Evolutionary conservation across 2,888 invertebrate genomes (phyloP).

Genomic region (Apamea crenata): DNA sequence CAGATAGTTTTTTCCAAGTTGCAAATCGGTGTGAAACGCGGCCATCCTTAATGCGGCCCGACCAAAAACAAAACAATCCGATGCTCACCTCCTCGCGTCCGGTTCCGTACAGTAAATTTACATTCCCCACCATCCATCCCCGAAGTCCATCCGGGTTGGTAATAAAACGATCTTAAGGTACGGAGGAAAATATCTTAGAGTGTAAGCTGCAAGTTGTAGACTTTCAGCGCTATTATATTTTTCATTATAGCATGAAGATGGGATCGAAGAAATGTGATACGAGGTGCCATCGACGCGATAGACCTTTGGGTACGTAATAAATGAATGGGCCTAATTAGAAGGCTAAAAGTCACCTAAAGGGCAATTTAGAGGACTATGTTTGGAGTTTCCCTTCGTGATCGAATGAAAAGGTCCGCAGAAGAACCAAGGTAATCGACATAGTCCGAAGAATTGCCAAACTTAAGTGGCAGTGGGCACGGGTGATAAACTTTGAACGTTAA

Average conservation of each 20-base stretch:
- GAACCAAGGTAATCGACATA: too few species aligned
- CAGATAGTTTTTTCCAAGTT: slow-evolving; percentile 26
- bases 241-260: not conserved
- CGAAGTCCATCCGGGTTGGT: slow-evolving; percentile 89
- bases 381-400: not conserved
- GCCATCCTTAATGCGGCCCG: slow-evolving; percentile 82
- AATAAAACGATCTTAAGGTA: slow-evolving; percentile 90
- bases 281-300: not conserved
- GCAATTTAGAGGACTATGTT: not conserved
- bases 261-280: not conserved
- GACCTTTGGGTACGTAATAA: too few species aligned
- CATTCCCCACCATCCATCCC: slow-evolving; percentile 90
- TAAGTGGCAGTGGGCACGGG: too few species aligned
- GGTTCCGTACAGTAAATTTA: slow-evolving; percentile 89
- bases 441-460: too few species aligned
- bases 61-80: slow-evolving; percentile 89
- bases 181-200: slow-evolving; percentile 87
- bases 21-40: slow-evolving; percentile 73
- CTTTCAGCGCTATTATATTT: slow-evolving; percentile 58
- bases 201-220: slow-evolving; percentile 61
- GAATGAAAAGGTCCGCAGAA: not conserved
- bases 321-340: not conserved
- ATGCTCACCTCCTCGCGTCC: slow-evolving; percentile 89
- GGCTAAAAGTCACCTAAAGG: not conserved
- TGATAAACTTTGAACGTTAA: too few species aligned